Evolutionary conservation across 1,140 invertebrate genomes (phyloP), one percentile per base, ranked within the genome.

Genomic region (Ruditapes philippinarum): DNA sequence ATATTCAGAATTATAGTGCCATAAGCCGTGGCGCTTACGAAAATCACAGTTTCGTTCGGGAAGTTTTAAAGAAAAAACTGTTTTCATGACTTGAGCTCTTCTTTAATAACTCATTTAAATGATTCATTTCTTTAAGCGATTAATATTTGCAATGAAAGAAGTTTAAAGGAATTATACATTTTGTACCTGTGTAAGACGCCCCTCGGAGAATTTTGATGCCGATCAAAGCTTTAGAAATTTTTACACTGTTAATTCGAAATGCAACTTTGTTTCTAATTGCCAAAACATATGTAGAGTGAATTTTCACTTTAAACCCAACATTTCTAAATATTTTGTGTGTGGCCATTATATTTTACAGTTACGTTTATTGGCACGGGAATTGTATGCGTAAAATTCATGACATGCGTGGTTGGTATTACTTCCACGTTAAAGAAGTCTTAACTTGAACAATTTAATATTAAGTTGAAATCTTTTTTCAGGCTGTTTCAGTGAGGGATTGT

Each of bases 101-200:
- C 45, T 78, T 78, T 78, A 78, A 78, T 78, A 78, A 19, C 74
- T 78, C 74, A 33, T 78, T 78, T 78, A 78, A 78, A 54, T 78
- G 74, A 78, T 78, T 78, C 74, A 78, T 78, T 78, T 78, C 74
- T 54, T 54, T 33, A 51, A 49, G 42, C 36, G 74, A 78, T 78
- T 78, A 78, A 78, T 78, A 25, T 31, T 31, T 19, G 74, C 45
- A 78, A 49, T 78, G 74, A 78, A 78, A 78, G 74, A 78, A 78
- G 74, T 78, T 78, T 78, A 51, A 78, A 78, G 45, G 74, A 49
- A 78, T 51, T 78, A 51, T 31, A 78, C 54, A 78, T 78, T 25
- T 78, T 54, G 74, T 78, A 78, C 74, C 74, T 78, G 74, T 22
- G 74, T 19, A 54, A 78, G 45, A 54, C 42, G 45, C 42, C 70